phyloP scores from a whole-genome alignment of 2,797 vertebrate species.

The Taenioides sp. region DNA sequence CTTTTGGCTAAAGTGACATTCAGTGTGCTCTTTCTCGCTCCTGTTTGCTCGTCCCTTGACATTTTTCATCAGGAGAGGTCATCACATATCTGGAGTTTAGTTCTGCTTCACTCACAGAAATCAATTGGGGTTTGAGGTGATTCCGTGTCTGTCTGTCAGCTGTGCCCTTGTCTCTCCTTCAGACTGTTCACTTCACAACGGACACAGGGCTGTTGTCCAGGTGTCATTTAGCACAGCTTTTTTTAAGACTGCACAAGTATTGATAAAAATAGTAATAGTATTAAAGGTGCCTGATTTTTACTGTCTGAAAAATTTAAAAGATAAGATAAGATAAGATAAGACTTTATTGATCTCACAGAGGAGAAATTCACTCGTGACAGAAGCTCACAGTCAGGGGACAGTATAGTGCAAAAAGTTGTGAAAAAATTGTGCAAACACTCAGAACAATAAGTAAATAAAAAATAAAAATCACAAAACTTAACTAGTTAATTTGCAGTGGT shows the following conservation, averaged over 20 bases:
- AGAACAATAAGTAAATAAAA: no score
- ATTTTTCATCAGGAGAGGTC: conserved; percentile 71
- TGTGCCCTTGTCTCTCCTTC: conserved; percentile 41
- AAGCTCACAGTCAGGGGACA: no score
- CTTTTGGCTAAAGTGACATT: conserved; percentile 59
- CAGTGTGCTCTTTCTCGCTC: conserved; percentile 47
- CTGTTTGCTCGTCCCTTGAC: conserved; percentile 51
- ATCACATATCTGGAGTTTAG: conserved; percentile 70
- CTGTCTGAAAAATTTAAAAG: no score
- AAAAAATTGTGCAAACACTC: no score
- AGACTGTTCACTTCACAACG: conserved; percentile 32
- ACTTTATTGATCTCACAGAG: no score
- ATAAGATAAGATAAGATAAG: no score
- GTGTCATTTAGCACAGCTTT: conserved; percentile 8
- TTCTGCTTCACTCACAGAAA: conserved; percentile 65
- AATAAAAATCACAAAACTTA: no score
- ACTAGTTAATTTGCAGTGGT: no score
- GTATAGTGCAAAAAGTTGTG: no score
- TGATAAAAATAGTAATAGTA: no score
- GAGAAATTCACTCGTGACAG: no score
- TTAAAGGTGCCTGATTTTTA: no score
- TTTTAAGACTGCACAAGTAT: not conserved
- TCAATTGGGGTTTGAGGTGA: conserved; percentile 76
- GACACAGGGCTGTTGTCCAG: conserved; percentile 32
- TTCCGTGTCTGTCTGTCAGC: conserved; percentile 64